Evolutionary conservation across 2,888 invertebrate genomes (phyloP).

Genomic region (Tinea pellionella): DNA sequence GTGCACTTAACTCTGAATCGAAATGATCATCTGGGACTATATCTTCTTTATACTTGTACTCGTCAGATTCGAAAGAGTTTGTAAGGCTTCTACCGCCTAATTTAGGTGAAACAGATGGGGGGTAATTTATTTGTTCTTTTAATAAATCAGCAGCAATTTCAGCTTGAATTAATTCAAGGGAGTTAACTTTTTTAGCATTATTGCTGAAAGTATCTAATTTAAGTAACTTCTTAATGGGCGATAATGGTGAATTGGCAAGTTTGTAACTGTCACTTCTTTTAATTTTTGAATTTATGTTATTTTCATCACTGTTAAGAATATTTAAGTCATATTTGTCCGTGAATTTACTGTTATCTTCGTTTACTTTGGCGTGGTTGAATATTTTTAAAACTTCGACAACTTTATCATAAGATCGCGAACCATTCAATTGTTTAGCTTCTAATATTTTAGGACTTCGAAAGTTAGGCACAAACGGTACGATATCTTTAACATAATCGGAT

Average conservation of each 20-base stretch:
- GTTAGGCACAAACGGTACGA: conserved; percentile 56
- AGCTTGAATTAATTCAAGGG: conserved; percentile 69
- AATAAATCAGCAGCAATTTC: conserved; percentile 73
- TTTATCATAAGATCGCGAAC: conserved; percentile 43
- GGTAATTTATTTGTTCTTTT: conserved; percentile 78
- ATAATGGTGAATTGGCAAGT: conserved; percentile 79
- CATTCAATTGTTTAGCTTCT: conserved; percentile 39
- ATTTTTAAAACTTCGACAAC: conserved; percentile 59
- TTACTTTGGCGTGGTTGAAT: conserved; percentile 47
- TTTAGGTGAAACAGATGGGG: conserved; percentile 73
- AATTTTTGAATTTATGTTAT: conserved; percentile 59
- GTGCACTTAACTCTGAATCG: conserved; percentile 47
- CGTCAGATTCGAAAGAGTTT: conserved; percentile 38
- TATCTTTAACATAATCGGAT: conserved; percentile 27
- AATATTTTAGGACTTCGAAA: conserved; percentile 58
- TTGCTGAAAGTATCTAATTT: conserved; percentile 59
- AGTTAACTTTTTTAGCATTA: conserved; percentile 56
- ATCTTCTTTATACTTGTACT: conserved; percentile 37
- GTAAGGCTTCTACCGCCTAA: conserved; percentile 38
- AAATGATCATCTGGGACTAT: conserved; percentile 40
- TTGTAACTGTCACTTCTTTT: conserved; percentile 89
- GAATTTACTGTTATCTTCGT: conserved; percentile 28
- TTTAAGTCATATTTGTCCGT: conserved; percentile 17
- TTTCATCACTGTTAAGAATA: conserved; percentile 24
- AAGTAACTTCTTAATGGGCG: conserved; percentile 73